phyloP scores from a whole-genome alignment of 2,888 invertebrate species.

The Erannis defoliaria region DNA sequence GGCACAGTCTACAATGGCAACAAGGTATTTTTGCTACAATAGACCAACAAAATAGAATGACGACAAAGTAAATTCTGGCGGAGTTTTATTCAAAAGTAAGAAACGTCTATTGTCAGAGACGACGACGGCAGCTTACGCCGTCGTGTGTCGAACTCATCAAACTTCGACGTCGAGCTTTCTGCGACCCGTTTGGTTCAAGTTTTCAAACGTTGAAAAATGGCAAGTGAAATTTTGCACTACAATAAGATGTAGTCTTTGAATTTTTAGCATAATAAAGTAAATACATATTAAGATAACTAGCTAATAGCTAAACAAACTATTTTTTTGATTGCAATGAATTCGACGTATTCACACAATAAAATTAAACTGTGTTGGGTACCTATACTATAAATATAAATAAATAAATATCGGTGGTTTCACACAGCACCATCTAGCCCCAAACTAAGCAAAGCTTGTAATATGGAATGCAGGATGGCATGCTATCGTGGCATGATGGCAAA shows the following conservation, averaged over 20 bases:
- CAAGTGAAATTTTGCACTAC: slow-evolving; percentile 52
- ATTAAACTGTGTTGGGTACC: too few species aligned
- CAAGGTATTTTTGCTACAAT: slow-evolving; percentile 40
- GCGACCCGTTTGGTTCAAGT: slow-evolving; percentile 52
- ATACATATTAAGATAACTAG: too few species aligned
- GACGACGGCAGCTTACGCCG: slow-evolving; percentile 58
- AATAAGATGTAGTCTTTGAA: slow-evolving; percentile 7
- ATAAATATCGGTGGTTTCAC: too few species aligned
- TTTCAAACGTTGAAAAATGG: slow-evolving; percentile 61
- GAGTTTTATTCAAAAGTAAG: slow-evolving; percentile 63
- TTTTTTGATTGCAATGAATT: too few species aligned
- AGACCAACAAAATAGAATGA: slow-evolving; percentile 51
- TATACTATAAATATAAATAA: too few species aligned
- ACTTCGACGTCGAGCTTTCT: slow-evolving; percentile 60
- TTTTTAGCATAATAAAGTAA: neutral
- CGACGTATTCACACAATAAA: too few species aligned
- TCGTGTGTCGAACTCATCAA: slow-evolving; percentile 77
- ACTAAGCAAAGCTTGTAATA: too few species aligned
- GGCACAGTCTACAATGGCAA: slow-evolving; percentile 45
- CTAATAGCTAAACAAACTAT: too few species aligned
- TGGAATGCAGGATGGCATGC: too few species aligned
- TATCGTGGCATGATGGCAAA: too few species aligned
- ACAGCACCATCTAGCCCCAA: too few species aligned
- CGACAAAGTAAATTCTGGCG: slow-evolving; percentile 56
- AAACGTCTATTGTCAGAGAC: slow-evolving; percentile 65